Conservation (phyloP, 2,113 vertebrate genomes). For the Epinephelus moara region DNA sequence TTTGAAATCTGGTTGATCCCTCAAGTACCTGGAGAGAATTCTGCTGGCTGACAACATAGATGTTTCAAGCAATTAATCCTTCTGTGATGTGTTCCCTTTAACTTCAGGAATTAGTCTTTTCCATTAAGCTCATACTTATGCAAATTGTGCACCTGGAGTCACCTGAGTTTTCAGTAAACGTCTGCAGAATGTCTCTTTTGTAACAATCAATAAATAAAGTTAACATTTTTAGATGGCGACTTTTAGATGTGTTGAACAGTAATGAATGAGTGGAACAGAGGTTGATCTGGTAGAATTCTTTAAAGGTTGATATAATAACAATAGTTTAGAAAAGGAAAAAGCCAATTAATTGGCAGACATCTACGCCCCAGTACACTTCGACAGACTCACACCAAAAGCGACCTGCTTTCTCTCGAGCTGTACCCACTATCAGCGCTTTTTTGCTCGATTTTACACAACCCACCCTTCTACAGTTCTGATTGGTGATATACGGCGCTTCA, state of each 20-base stretch:
- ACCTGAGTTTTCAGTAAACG: constrained; percentile 17
- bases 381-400: too few relatives aligned
- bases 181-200: constrained; percentile 20
- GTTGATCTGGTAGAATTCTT: too few relatives aligned
- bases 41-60: constrained; percentile 36
- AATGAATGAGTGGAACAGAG: constrained; percentile 5
- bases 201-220: constrained; percentile 33
- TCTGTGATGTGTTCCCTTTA: constrained; percentile 39
- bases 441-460: too few relatives aligned
- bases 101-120: constrained; percentile 10
- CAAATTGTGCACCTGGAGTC: constrained; percentile 21
- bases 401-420: too few relatives aligned
- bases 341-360: too few relatives aligned
- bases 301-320: too few relatives aligned
- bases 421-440: too few relatives aligned
- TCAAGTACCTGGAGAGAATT: constrained; percentile 18
- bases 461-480: too few relatives aligned
- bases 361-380: too few relatives aligned
- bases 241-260: constrained; percentile 34
- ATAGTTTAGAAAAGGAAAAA: too few relatives aligned
- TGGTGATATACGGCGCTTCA: too few relatives aligned
- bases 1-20: constrained; percentile 24
- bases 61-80: constrained; percentile 41
- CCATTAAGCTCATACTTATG: constrained; percentile 25
- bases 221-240: constrained; percentile 64